Conservation (phyloP, 2,888 invertebrate genomes). For the Nemotelus nigrinus region DNA sequence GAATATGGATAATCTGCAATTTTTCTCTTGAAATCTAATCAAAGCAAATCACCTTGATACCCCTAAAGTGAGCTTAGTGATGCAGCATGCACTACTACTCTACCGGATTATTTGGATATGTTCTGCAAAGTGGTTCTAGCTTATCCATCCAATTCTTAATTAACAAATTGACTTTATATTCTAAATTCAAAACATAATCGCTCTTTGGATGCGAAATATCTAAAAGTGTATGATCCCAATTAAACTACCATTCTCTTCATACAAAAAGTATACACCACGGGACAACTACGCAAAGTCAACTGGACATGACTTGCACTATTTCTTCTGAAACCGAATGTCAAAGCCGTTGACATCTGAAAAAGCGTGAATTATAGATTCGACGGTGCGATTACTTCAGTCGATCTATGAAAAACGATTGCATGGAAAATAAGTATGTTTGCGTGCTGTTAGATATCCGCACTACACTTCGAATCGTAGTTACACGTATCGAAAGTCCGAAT, state of each 20-base stretch:
- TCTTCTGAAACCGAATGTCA: constrained; percentile 37
- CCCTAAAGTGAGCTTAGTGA: too few relatives aligned
- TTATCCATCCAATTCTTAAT: too few relatives aligned
- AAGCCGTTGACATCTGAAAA: constrained; percentile 46
- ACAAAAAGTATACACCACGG: neutral
- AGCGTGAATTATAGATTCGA: constrained; percentile 41
- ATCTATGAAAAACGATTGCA: constrained; percentile 21
- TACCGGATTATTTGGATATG: too few relatives aligned
- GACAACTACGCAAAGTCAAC: constrained; percentile 35
- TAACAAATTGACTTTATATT: too few relatives aligned
- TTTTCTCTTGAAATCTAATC: too few relatives aligned
- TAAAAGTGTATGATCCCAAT: neutral
- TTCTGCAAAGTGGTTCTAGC: too few relatives aligned
- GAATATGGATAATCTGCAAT: too few relatives aligned
- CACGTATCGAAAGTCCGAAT: neutral
- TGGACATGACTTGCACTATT: constrained; percentile 41
- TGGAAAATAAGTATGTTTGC: neutral
- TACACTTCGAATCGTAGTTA: neutral
- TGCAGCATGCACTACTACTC: too few relatives aligned
- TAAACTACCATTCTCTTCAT: neutral
- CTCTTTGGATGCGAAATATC: neutral
- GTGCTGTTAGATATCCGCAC: neutral
- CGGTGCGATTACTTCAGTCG: constrained; percentile 16
- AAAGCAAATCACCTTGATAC: too few relatives aligned
- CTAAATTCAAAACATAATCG: neutral